Evolutionary conservation across 2,888 invertebrate genomes (phyloP), one percentile per base, ranked within the genome.

Genomic region (Allacma fusca): DNA sequence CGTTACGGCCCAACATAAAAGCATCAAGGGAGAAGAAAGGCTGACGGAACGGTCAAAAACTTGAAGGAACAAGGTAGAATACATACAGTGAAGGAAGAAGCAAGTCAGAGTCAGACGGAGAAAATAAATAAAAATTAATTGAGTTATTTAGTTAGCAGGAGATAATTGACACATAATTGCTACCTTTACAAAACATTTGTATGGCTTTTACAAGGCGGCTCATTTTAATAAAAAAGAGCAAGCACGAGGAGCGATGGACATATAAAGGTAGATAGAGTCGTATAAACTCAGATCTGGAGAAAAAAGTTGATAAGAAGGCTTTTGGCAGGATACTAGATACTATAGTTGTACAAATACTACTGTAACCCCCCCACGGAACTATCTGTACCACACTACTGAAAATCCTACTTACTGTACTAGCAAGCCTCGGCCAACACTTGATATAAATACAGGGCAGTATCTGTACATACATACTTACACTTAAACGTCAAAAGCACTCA

Each of bases 141-240:
- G 80, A 81, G 79, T 81, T 81, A 81, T 81, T 81, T 81, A 81
- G 79, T 78, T 78, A 79, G 79, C 64, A 81, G 68, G 79, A 79
- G 79, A 79, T 81, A 81, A 81, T 81, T 81, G 81, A 81, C 81
- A 79, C 79, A 81, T 79, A 81, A 81, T 81, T 81, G 79, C 81
- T 81, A 81, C 80, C 80, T 79, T 79, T 75, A 78, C 74, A 80
- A 80, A 80, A 80, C 80, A 78, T 79, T 78, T 81, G 79, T 80
- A 75, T 79, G 76, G 68, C 71, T 75, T 68, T 70, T 68, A 59
- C 73, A 28, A 67, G 79, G 73, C 79, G 78, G 78, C 79, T 79
- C 28, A 50, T 75, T 75, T 75, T 64, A 76, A 77, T 70, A 70
- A 77, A 77, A 80, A 65, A 70, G 76, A 77, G 34, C 19, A 68